Evolutionary conservation across 2,888 invertebrate species (phyloP), one percentile per base, ranked within the genome.

Genomic region (Criorhina ranunculi): DNA sequence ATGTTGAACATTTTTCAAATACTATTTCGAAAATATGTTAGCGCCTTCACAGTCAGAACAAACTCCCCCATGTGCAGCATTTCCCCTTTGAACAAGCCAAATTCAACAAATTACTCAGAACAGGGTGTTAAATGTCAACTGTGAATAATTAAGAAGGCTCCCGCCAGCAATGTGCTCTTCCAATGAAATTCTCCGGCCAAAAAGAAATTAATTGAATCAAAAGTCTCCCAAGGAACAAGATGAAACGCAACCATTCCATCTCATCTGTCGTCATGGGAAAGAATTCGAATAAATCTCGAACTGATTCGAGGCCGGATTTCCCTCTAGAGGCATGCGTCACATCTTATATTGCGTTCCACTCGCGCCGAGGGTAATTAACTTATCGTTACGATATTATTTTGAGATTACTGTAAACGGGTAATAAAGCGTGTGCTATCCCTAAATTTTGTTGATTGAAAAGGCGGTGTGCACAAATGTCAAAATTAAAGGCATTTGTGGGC

Each of bases 341-440:
- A 62, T 79, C 19, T 53, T n/a, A n/a, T n/a, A n/a, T n/a, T n/a
- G n/a, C 33, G 42, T 59, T 42, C 42, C 55, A 8, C 40, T 40
- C 19, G 37, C 29, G 44, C 17, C 8, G 8, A 24, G 35, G 62
- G 62, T 83, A 83, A 83, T 83, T 83, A 83, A 83, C 79, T 83
- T 79, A 79, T 83, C 83, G 79, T 83, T 73, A 83, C 79, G 83
- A 79, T 72, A 83, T 83, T 72, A 73, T 83, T 83, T 79, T 67
- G 55, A 73, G 78, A 78, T 83, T 82, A 78, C 66, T 60, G 78
- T 66, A 46, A 82, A 78, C 53, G 78, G 70, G 51, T 82, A 67
- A 67, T 70, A 67, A 67, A 37, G 66, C 53, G 78, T 59, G 62
- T 67, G 67, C 57, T 67, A 40, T 37, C 53, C 24, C 19, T 37